Base-by-base conservation (phyloP, 2,888 invertebrate genomes). In the Agonopterix arenella region DNA sequence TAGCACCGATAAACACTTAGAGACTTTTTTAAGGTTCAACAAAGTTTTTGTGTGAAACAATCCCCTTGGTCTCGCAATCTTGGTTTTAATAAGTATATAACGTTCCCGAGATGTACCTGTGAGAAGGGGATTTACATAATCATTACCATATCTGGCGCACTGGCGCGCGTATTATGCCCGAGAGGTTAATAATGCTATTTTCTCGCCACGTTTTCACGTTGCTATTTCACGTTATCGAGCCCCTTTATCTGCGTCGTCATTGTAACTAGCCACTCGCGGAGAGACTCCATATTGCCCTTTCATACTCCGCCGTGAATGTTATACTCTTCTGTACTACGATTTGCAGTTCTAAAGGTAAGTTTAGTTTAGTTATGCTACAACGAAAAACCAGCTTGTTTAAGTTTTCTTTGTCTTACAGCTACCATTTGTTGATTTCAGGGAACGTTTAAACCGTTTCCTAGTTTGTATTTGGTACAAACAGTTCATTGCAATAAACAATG, bases 121-220 rank as follows among this genome's bases (percentile, higher is more conserved):
- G 83, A 85, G 88, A 70, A 76, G 80, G 67, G 73, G 84, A 89
- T 90, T 89, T 88, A 85, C 90, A 90, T 90, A 89, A 89, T 88
- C 85, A 89, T 89, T 89, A 89, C 85, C 89, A 89, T 89, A 89
- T 88, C 88, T 88, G 82, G 86, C 84, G 84, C 82, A 83, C 79
- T 86, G 85, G 86, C 83, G 84, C 84, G 85, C 73, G 81, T 88
- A 89, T 89, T 89, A 89, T 80, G 72, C 89, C 84, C 89, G 70
- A 72, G 88, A 85, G 89, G 89, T 89, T 89, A 89, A 89, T 89
- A 89, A 89, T 89, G 89, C 84, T 83, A 89, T 89, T 89, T 89
- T 89, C 89, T 86, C 85, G 83, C 84, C 84, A 84, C 86, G 80
- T 88, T 85, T 86, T 88, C 86, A 83, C 88, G 79, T 84, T 78